Evolutionary conservation across 2,888 invertebrate species (phyloP), one percentile per base, ranked within the genome.

Genomic region (Lucinisca nassula): DNA sequence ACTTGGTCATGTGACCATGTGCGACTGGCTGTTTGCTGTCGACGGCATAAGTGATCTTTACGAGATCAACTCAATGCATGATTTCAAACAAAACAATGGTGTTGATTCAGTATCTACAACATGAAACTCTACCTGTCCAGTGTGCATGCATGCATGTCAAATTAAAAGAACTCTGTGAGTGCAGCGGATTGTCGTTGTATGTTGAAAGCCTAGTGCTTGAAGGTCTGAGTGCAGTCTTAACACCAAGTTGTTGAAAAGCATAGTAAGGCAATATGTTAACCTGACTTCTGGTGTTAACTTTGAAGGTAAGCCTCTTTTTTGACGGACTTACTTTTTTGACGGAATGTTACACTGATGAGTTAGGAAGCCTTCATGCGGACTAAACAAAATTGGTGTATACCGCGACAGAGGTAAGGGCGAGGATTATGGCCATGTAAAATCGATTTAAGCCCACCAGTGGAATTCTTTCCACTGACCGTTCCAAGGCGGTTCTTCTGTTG

Each of bases 71-170:
- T 51, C 58, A 45, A 49, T 51, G 49, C 49, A 45, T 45, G 75
- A 49, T 30, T 45, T 14, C 35, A 75, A 75, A 45, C 77, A 32
- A 38, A 77, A 51, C 37, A 58, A 58, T 55, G 77, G 77, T 37
- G 49, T 49, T 35, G 70, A 78, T 35, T 61, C 21, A 10, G 58
- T 78, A 30, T 78, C 58, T 14, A 61, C 58, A 21, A 61, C 61
- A 51, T 49, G 67, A 45, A 67, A 70, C 35, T 67, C 77, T n/a
- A 77, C 77, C 49, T 58, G 38, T 55, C 45, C 24, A 32, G 35
- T 67, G 32, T 6, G 4, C 32, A 35, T 1, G 1, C 35, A 21
- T 35, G 32, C 6, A 35, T 67, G 17, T 35, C 67, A 24, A n/a
- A n/a, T 12, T n/a, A n/a, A n/a, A n/a, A n/a, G n/a, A n/a, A n/a